Evolutionary conservation across 2,888 invertebrate genomes (phyloP).

Genomic region (Brachypterus glaber): DNA sequence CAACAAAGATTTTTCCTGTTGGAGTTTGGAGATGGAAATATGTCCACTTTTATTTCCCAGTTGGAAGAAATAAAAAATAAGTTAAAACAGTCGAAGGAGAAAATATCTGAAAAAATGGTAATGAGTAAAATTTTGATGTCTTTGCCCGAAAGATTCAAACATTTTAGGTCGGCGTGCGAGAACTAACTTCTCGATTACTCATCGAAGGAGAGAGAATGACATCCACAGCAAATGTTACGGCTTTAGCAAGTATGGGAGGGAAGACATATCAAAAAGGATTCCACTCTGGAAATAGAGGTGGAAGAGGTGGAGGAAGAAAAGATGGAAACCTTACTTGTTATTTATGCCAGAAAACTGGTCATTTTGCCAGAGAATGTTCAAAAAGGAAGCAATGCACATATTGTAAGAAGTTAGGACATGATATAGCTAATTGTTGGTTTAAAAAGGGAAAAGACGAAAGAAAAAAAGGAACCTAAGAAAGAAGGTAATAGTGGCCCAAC

Average conservation of each 20-base stretch:
- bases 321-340: too few species aligned
- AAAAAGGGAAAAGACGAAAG: slow-evolving; percentile 9
- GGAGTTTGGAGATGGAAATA: slow-evolving; percentile 9
- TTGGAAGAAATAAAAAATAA: slow-evolving; percentile 19
- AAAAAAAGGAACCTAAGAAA: too few species aligned
- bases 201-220: slow-evolving; percentile 16
- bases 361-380: slow-evolving; percentile 8
- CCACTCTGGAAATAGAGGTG: not conserved
- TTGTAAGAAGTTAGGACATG: slow-evolving; percentile 18
- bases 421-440: slow-evolving; percentile 12
- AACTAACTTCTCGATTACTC: slow-evolving; percentile 16
- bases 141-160: slow-evolving; percentile 15
- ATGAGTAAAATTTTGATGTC: slow-evolving; percentile 19
- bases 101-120: slow-evolving; percentile 18
- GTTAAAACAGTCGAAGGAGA: slow-evolving; percentile 16
- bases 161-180: slow-evolving; percentile 20
- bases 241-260: slow-evolving; percentile 8
- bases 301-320: slow-evolving; percentile 1
- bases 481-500: too few species aligned
- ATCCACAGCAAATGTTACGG: slow-evolving; percentile 12
- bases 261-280: slow-evolving; percentile 2
- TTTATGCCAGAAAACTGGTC: slow-evolving; percentile 11
- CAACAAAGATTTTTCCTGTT: slow-evolving; percentile 15
- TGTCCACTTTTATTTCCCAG: slow-evolving; percentile 12
- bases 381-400: slow-evolving; percentile 13